Base-by-base conservation (phyloP, 2,797 vertebrate genomes). In the Muscicapa comitata region DNA sequence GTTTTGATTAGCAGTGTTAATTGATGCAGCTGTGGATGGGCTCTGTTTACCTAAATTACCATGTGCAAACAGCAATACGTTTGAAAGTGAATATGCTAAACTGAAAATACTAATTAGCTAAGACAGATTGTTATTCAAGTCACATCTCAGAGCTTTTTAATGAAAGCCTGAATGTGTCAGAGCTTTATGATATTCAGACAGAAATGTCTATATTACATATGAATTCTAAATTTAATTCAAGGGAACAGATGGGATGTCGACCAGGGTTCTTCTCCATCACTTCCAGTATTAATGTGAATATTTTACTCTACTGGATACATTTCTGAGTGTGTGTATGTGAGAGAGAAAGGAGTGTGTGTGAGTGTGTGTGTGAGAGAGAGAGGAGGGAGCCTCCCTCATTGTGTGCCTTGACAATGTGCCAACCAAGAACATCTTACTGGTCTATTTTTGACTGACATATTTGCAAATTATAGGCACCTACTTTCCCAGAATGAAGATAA, bases 1-100 rank as follows among this genome's bases (percentile, higher is more conserved):
- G 98, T 98, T 98, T 98, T 98, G 98, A 98, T 98, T 98, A 98
- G 98, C 98, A 98, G 97, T 98, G 98, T 98, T 98, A 98, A 98
- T 98, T 98, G 98, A 98, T 98, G 98, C 98, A 98, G 98, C 98
- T 98, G 98, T 97, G 98, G 98, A 98, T 98, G 96, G 97, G 98
- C 98, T 98, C 98, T 98, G 98, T 98, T 98, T 98, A 98, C 98
- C 97, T 98, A 98, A 98, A 98, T 98, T 98, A 98, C 98, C 98
- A 98, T 98, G 98, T 98, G 98, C 98, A 98, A 98, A 98, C 98
- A 98, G 98, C 98, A 98, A 98, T 98, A 98, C 94, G 97, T 98
- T 98, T 98, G 97, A 97, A 98, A 98, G 98, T 97, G 98, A 98
- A 98, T 98, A 98, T 98, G 97, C 97, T 97, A 97, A 98, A 98